phyloP scores from a whole-genome alignment of 2,113 vertebrate species.

The Tyrannus savana region DNA sequence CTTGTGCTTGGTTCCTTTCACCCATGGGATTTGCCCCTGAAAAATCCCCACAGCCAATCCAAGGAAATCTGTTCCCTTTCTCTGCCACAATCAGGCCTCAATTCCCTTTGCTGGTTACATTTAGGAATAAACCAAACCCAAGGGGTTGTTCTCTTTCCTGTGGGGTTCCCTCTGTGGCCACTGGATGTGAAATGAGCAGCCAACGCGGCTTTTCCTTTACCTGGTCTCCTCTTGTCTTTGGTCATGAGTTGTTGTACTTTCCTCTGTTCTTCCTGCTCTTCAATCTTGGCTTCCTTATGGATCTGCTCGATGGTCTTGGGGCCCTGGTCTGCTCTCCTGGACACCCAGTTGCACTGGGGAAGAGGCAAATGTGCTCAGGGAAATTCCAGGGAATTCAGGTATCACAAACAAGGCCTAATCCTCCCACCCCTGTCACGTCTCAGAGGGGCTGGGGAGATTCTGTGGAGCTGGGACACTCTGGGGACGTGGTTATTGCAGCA shows the following conservation, averaged over 20 bases:
- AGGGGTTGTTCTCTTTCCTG: background rate
- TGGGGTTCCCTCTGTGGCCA: background rate
- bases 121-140: rapidly evolving
- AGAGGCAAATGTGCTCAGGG: background rate
- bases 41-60: background rate
- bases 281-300: slow-evolving; percentile 97
- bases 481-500: background rate
- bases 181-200: background rate
- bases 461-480: rapidly evolving
- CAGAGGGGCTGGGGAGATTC: background rate
- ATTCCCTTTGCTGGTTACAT: background rate
- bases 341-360: slow-evolving; percentile 93
- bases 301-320: slow-evolving; percentile 99
- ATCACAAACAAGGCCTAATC: rapidly evolving
- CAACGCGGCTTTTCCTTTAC: slow-evolving; percentile 66
- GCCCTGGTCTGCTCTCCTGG: slow-evolving; percentile 92
- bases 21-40: background rate
- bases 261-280: slow-evolving; percentile 96
- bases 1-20: background rate
- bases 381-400: background rate
- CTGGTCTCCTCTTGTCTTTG: slow-evolving; percentile 93
- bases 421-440: background rate
- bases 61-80: background rate
- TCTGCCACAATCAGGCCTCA: background rate
- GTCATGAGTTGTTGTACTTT: slow-evolving; percentile 97